These are phyloP conservation scores for Beris morrisii DNA, from an alignment of 2,888 invertebrate species.

Conservation along the genomic window DNA sequence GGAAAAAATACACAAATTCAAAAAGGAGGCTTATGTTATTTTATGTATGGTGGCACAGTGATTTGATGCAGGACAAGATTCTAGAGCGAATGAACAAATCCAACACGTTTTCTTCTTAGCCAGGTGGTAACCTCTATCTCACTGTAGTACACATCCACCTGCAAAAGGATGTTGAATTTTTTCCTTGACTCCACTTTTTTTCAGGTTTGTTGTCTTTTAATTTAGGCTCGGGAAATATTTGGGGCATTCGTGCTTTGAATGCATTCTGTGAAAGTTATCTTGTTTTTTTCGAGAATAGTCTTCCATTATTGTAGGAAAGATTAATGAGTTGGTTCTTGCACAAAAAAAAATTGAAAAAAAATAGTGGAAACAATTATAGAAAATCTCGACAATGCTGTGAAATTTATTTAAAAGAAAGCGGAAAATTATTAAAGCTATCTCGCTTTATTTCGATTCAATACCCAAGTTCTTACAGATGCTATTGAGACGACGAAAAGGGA, in stretches of 20 bases:
- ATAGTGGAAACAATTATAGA: not conserved
- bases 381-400: too few species aligned
- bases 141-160: conserved; percentile 19
- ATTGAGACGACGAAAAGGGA: too few species aligned
- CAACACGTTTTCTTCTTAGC: conserved; percentile 19
- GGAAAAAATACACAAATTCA: conserved; percentile 12
- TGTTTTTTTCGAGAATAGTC: conserved; percentile 5
- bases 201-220: conserved; percentile 32
- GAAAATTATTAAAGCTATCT: too few species aligned
- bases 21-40: conserved; percentile 33
- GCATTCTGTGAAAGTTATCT: conserved; percentile 24
- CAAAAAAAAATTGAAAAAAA: not conserved
- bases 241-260: conserved; percentile 31
- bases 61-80: conserved; percentile 37
- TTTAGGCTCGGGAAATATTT: conserved; percentile 32
- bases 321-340: not conserved
- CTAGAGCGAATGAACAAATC: conserved; percentile 18
- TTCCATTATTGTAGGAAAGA: not conserved
- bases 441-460: too few species aligned
- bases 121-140: not conserved
- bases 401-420: too few species aligned
- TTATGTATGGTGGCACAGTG: conserved; percentile 36
- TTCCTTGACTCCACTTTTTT: conserved; percentile 12
- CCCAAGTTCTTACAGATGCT: too few species aligned
- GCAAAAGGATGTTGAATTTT: conserved; percentile 17